Evolutionary conservation across 2,113 vertebrate species (phyloP), one percentile per base, ranked within the genome.

Genomic region (Phyllostomus discolor): DNA sequence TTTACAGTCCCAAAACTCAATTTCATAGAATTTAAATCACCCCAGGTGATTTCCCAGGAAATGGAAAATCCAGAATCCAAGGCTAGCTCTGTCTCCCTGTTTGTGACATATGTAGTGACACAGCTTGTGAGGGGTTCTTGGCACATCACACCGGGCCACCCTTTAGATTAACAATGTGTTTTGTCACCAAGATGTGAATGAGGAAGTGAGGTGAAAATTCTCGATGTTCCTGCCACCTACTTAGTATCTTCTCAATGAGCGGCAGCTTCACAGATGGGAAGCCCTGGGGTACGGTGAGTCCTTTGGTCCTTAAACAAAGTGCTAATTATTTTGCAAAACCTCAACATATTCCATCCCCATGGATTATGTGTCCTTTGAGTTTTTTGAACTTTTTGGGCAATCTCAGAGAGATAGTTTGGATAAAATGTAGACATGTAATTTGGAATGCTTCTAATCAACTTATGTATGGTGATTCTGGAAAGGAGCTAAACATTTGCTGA

Each of bases 401-500:
- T 93, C 81, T 95, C 80, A 97, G 85, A 70, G 93, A 97, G 52
- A 86, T 12, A 62, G 2, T 10, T 90, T 88, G 1, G 38, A 64
- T 94, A 72, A 1, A 75, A 79, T 82, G 28, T 46, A 94, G 48
- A 73, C 26, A 43, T 0, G 1, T 76, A 67, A 62, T 14, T 84
- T 81, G 43, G 76, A 81, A 2, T 1, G 75, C 48, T 85, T 94
- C 41, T 57, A 95, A 95, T 82, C n/a, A 83, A 94, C 15, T 87
- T 86, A 19, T 19, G 15, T 0, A 33, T 24, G 59, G 1, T n/a
- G 67, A 73, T 88, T 96, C 43, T 79, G 81, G 50, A 87, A 46
- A 41, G 1, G 66, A 97, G 85, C 66, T 97, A 78, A 96, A 78
- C 83, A 76, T 72, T 81, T 87, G 75, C 33, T 88, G 85, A 73